These are phyloP conservation scores for Percina caprodes DNA, from an alignment of 2,113 vertebrate genomes.

Conservation along the genomic window DNA sequence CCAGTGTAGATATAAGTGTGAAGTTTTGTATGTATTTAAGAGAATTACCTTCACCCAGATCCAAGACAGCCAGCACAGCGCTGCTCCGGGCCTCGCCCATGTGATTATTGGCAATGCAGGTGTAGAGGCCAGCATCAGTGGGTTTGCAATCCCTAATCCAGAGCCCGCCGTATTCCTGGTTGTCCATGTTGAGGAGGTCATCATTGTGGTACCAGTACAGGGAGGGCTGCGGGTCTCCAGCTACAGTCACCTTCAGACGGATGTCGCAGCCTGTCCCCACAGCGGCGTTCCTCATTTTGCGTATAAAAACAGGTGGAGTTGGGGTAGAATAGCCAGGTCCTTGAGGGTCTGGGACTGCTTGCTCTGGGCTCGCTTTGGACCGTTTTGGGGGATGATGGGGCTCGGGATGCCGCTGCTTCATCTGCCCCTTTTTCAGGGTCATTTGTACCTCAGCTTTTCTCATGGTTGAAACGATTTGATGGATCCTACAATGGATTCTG, in stretches of 20 bases:
- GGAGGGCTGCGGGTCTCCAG: slow-evolving; percentile 89
- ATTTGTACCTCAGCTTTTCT: slow-evolving; percentile 86
- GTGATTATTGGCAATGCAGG: slow-evolving; percentile 91
- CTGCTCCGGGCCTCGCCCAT: slow-evolving; percentile 90
- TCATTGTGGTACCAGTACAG: slow-evolving; percentile 96
- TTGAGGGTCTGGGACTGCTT: slow-evolving; percentile 67
- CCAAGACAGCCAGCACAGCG: slow-evolving; percentile 92
- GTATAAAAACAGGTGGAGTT: slow-evolving; percentile 86
- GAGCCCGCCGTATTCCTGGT: slow-evolving; percentile 91
- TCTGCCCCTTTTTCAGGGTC: slow-evolving; percentile 76
- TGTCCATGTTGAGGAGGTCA: slow-evolving; percentile 84
- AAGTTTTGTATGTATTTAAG: neutral
- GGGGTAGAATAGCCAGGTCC: slow-evolving; percentile 51
- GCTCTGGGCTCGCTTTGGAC: slow-evolving; percentile 87
- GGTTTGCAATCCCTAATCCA: slow-evolving; percentile 94
- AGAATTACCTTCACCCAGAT: slow-evolving; percentile 88
- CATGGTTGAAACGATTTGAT: slow-evolving; percentile 78
- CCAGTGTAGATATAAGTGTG: neutral
- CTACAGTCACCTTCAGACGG: slow-evolving; percentile 90
- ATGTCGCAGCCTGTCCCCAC: slow-evolving; percentile 92
- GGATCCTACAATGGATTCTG: neutral
- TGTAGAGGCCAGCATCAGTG: slow-evolving; percentile 93
- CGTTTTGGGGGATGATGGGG: slow-evolving; percentile 90
- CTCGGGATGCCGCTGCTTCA: slow-evolving; percentile 84
- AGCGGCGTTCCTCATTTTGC: slow-evolving; percentile 92